phyloP scores from a whole-genome alignment of 2,888 invertebrate genomes.

The Cerastis rubricosa region DNA sequence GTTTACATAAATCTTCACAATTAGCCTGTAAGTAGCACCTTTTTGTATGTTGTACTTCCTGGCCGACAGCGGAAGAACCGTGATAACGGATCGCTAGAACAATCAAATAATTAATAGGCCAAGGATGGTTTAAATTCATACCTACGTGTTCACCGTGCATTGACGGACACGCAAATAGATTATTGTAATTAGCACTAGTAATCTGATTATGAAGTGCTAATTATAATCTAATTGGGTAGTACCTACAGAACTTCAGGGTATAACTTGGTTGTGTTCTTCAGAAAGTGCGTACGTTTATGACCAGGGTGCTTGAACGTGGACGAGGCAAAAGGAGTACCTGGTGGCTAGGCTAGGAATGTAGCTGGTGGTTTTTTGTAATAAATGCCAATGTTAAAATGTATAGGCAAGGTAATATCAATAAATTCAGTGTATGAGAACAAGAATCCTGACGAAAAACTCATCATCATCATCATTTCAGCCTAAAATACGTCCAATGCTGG shows the following conservation, averaged over 20 bases:
- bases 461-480: no score
- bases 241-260: background rate
- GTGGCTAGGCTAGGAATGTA: background rate
- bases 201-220: conserved; percentile 35
- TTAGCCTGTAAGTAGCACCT: conserved; percentile 34
- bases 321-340: background rate
- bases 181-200: conserved; percentile 37
- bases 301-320: background rate
- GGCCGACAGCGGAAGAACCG: conserved; percentile 65
- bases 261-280: background rate
- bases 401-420: background rate
- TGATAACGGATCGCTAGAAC: conserved; percentile 65
- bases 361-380: background rate
- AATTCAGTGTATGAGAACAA: background rate
- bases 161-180: conserved; percentile 46
- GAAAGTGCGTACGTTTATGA: background rate
- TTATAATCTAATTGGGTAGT: conserved; percentile 27
- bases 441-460: no score
- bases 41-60: conserved; percentile 51
- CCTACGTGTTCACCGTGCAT: conserved; percentile 47
- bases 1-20: conserved; percentile 38
- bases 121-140: conserved; percentile 66
- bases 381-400: background rate
- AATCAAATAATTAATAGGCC: conserved; percentile 66
- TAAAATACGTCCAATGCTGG: no score